Base-by-base conservation (phyloP, 2,797 vertebrate species). In the Staurois parvus region DNA sequence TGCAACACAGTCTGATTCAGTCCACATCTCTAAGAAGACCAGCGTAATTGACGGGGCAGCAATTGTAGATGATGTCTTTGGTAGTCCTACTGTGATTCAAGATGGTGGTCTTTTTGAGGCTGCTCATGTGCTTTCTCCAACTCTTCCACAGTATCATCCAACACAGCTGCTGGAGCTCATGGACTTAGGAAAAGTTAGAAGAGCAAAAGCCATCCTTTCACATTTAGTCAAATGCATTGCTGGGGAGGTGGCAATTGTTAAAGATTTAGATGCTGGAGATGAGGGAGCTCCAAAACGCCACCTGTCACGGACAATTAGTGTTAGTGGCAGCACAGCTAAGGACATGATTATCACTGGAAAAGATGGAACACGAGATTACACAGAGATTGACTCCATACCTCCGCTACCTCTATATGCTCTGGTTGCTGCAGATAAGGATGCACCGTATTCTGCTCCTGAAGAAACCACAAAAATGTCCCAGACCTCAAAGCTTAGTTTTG, bases 141-240 rank as follows among this genome's bases (percentile, higher is more conserved):
- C 98, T 32, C 94, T 99, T 28, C 98, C 98, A 21, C 98, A 99
- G 88, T 99, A 99, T 91, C 98, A 99, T 89, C 98, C 98, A 72
- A 99, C 98, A 1, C 98, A 99, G 79, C 93, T 99, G 66, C 89
- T 99, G 81, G 98, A 99, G 90, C 94, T 99, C 87, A 99, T 99
- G 98, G 98, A 99, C 88, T 93, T 99, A 87, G 98, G 98, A 72
- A 98, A 97, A 91, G 97, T 99, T 89, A 95, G 98, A 45, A 94
- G 98, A 72, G 98, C 98, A 79, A 99, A 99, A 95, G 98, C 98
- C 88, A 99, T 99, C 87, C 94, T 99, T 0, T 97, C 98, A 0
- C 98, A 99, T 90, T 94, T 99, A 91, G 98, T 99, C 9, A 99
- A 99, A 90, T 99, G 98, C 83, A 98, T 99, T 24, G 98, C 98